These are phyloP conservation scores for Abrostola tripartita DNA, from an alignment of 2,888 invertebrate species.

Conservation along the genomic window DNA sequence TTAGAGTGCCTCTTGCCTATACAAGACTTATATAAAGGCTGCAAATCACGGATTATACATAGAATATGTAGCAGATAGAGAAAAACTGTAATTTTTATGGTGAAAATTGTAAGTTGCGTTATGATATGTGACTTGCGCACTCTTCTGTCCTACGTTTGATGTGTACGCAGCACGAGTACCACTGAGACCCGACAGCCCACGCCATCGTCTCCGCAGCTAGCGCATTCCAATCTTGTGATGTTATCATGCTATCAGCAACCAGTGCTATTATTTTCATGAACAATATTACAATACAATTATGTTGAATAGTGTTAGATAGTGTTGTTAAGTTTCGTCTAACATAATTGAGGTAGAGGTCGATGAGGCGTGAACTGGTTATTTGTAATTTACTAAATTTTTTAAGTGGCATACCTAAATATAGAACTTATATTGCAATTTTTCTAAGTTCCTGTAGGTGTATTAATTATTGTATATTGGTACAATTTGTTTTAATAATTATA, in stretches of 20 bases:
- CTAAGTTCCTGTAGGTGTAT: conserved; percentile 88
- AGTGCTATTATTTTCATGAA: conserved; percentile 76
- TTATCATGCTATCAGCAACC: conserved; percentile 54
- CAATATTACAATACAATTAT: conserved; percentile 77
- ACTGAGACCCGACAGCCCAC: conserved; percentile 11
- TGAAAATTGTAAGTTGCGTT: conserved; percentile 89
- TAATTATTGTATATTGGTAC: conserved; percentile 87
- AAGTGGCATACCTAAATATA: conserved; percentile 88
- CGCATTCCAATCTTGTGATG: conserved; percentile 83
- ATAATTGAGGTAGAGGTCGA: conserved; percentile 61
- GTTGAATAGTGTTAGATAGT: conserved; percentile 75
- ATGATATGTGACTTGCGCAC: conserved; percentile 84
- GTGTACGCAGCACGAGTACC: conserved; percentile 42
- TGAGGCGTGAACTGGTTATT: conserved; percentile 69
- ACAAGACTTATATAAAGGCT: conserved; percentile 89
- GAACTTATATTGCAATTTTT: conserved; percentile 88
- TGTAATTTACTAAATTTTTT: conserved; percentile 76
- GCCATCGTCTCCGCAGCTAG: conserved; percentile 71
- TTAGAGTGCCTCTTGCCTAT: conserved; percentile 90
- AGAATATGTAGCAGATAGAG: conserved; percentile 86
- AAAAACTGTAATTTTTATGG: conserved; percentile 84
- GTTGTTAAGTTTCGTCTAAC: conserved; percentile 73
- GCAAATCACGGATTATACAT: conserved; percentile 88
- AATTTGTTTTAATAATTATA: conserved; percentile 85
- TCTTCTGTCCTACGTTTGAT: conserved; percentile 52